phyloP scores from a whole-genome alignment of 2,113 vertebrate genomes.

The Salvelinus alpinus region DNA sequence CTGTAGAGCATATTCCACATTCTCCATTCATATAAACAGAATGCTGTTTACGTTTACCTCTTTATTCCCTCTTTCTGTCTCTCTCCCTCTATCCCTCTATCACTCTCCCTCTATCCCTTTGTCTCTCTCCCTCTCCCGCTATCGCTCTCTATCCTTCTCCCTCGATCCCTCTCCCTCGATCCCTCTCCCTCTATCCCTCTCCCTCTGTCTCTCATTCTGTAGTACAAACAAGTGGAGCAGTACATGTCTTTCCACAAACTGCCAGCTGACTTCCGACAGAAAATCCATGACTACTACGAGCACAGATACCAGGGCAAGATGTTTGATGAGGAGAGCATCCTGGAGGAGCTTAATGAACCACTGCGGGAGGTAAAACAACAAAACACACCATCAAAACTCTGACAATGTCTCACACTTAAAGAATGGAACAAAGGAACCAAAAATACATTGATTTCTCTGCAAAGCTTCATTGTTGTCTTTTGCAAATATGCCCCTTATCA shows the following conservation, averaged over 20 bases:
- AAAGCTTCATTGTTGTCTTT: not conserved
- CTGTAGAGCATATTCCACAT: no score
- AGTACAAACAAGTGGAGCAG: constrained; percentile 99
- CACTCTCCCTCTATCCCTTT: not conserved
- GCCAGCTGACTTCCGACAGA: constrained; percentile 93
- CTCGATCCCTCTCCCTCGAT: not conserved
- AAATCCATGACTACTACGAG: constrained; percentile 97
- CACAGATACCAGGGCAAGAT: constrained; percentile 99
- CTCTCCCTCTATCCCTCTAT: not conserved
- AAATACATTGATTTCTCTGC: no score
- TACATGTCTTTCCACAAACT: constrained; percentile 99
- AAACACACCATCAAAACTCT: not conserved
- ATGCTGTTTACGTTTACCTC: not conserved
- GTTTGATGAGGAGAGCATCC: constrained; percentile 98
- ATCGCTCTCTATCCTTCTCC: no score
- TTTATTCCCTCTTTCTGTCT: accelerated
- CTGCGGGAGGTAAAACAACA: constrained; percentile 82
- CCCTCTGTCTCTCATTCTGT: constrained; percentile 12
- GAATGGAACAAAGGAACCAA: constrained; percentile 5
- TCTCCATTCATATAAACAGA: no score
- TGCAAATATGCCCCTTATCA: not conserved
- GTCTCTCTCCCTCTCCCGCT: constrained; percentile 13
- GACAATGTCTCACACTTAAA: constrained; percentile 1
- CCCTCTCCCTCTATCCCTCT: constrained; percentile 6
- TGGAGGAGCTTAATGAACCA: constrained; percentile 93